Conservation (phyloP, 2,888 invertebrate genomes). For the Seladonia tumulorum region DNA sequence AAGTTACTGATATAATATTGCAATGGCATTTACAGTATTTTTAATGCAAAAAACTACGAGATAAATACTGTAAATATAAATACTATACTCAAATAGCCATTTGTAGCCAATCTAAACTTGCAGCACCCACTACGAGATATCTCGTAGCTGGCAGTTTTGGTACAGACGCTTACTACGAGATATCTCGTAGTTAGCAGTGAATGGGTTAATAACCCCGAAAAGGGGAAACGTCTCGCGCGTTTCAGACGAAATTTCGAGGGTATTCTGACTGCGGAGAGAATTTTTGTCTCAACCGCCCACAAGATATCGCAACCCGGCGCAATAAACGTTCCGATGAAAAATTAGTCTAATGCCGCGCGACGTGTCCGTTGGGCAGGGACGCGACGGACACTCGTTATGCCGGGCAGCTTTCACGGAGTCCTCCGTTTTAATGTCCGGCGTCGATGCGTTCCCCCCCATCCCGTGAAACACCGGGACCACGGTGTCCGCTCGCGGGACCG, state of each 20-base stretch:
- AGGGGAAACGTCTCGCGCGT: neutral
- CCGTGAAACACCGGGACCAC: conserved; percentile 56
- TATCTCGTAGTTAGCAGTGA: too few relatives aligned
- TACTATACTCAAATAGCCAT: too few relatives aligned
- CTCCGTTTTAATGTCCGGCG: conserved; percentile 74
- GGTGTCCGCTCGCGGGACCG: conserved; percentile 63
- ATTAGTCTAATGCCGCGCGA: conserved; percentile 57
- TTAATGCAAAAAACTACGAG: too few relatives aligned
- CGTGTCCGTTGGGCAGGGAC: conserved; percentile 7
- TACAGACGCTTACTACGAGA: too few relatives aligned
- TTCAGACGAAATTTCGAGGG: neutral
- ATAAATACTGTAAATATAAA: too few relatives aligned
- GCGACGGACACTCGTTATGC: conserved; percentile 49
- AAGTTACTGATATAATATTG: too few relatives aligned
- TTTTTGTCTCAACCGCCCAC: conserved; percentile 27
- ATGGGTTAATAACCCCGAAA: neutral
- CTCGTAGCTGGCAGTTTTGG: too few relatives aligned
- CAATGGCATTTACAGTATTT: too few relatives aligned
- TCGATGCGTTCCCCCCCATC: conserved; percentile 45
- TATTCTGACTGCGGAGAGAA: neutral
- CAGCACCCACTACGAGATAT: too few relatives aligned
- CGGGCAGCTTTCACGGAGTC: conserved; percentile 59
- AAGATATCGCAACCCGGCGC: neutral
- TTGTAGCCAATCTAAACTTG: too few relatives aligned
- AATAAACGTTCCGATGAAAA: conserved; percentile 47